phyloP scores from a whole-genome alignment of 2,113 vertebrate species.

The Felis catus region DNA sequence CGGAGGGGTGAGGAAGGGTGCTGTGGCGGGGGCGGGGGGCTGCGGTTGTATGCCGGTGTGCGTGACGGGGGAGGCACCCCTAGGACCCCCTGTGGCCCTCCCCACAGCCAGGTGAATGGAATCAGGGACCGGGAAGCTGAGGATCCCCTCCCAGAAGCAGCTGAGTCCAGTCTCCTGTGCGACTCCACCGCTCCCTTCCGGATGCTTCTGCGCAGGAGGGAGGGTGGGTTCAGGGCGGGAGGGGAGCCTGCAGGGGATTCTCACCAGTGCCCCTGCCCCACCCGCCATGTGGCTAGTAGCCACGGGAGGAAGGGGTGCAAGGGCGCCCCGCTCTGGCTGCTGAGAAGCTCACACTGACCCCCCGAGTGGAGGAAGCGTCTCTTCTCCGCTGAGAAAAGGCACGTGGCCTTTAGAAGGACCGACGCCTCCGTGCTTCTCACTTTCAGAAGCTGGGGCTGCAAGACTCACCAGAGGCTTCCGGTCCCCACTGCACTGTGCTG shows the following conservation, averaged over 20 bases:
- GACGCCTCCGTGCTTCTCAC: rapidly evolving
- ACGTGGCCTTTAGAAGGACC: rapidly evolving
- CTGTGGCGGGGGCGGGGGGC: too few relatives aligned
- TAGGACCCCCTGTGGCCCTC: rapidly evolving
- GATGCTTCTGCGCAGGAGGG: rapidly evolving
- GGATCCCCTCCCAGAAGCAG: not conserved
- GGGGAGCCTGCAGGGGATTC: rapidly evolving
- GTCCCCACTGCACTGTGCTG: not conserved
- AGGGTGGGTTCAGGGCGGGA: rapidly evolving
- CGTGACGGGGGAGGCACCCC: rapidly evolving
- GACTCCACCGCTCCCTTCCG: rapidly evolving
- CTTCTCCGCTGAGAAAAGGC: not conserved
- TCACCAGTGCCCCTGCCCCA: rapidly evolving
- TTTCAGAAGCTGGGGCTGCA: rapidly evolving
- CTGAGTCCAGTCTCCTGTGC: rapidly evolving
- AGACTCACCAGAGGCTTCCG: rapidly evolving
- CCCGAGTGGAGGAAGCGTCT: rapidly evolving
- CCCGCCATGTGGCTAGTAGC: rapidly evolving
- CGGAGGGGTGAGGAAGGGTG: too few relatives aligned
- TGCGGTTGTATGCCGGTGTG: rapidly evolving
- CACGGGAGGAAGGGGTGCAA: not conserved
- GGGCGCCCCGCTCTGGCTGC: not conserved
- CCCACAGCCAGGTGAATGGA: rapidly evolving
- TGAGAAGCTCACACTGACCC: rapidly evolving
- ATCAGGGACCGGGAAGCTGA: not conserved